These are phyloP conservation scores for Podotricha telesiphe DNA, from an alignment of 2,888 invertebrate species.

Conservation along the genomic window DNA sequence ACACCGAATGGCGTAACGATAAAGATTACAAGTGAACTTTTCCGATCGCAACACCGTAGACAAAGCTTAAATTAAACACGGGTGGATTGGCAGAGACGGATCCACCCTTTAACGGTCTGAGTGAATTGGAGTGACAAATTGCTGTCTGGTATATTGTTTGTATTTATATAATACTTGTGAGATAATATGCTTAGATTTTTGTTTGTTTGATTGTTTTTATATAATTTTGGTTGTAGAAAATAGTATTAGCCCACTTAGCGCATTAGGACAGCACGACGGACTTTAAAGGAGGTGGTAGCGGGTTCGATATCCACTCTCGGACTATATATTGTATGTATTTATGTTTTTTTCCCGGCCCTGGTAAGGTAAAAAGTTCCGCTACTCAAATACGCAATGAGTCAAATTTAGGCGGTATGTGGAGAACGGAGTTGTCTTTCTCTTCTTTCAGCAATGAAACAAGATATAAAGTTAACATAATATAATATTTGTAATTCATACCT, in stretches of 20 bases:
- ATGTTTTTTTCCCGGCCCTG: too few relatives aligned
- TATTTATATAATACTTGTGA: constrained; percentile 28
- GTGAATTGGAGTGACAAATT: constrained; percentile 74
- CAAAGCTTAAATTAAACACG: constrained; percentile 79
- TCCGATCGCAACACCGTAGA: constrained; percentile 80
- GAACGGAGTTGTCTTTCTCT: too few relatives aligned
- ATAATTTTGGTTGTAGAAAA: too few relatives aligned
- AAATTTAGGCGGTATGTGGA: too few relatives aligned
- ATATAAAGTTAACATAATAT: constrained; percentile 34
- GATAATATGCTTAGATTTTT: constrained; percentile 30
- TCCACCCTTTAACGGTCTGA: constrained; percentile 67
- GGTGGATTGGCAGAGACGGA: constrained; percentile 66
- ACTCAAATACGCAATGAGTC: too few relatives aligned
- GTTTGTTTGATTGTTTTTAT: neutral
- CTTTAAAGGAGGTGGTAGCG: too few relatives aligned
- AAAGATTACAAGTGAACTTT: constrained; percentile 81
- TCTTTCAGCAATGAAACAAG: too few relatives aligned
- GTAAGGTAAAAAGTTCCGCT: too few relatives aligned
- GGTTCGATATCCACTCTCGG: too few relatives aligned
- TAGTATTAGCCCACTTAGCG: too few relatives aligned
- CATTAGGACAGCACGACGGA: too few relatives aligned
- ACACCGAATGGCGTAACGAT: constrained; percentile 57
- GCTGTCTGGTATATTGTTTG: constrained; percentile 60
- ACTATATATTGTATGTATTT: too few relatives aligned
- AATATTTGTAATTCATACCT: constrained; percentile 44